Evolutionary conservation across 2,888 invertebrate species (phyloP), one percentile per base, ranked within the genome.

Genomic region (Andrena camellia): DNA sequence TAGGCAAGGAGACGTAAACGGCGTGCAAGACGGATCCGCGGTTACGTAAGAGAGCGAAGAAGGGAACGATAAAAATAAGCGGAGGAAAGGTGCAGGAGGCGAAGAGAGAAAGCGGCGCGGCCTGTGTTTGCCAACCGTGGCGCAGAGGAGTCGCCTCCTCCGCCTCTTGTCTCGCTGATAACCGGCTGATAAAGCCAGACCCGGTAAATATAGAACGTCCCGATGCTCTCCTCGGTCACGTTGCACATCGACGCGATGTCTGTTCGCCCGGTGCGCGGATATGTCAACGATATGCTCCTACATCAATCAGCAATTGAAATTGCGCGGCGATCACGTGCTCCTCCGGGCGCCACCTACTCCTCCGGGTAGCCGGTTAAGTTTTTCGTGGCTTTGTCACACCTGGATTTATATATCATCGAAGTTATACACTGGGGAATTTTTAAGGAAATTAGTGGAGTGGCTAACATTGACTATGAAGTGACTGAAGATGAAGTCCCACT

Each of bases 101-200:
- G 71, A 72, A 48, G 67, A 74, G 76, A 50, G 67, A 66, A 69
- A 72, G 69, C 63, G 62, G 63, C 23, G 52, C 59, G 48, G 31
- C 59, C 17, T 29, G 67, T 84, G 78, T 84, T 84, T 83, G 84
- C 75, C 75, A 64, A 64, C 77, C 54, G 59, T 59, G 71, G 63
- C 50, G n/a, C 50, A 54, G 63, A 68, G 70, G 68, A 78, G 77
- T 80, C 79, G 81, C 76, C 83, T 83, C 84, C 82, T 84, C 86
- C 81, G 86, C 86, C 85, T 57, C 57, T 57, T 86, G 85, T 83
- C 85, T 84, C 85, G 83, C 74, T 86, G 91, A 91, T 91, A 91
- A 91, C 84, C 86, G 82, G n/a, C 76, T 88, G 90, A 91, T 90
- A 91, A 57, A 90, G 83, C 75, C 81, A 90, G 84, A 74, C 86